Conservation (phyloP, 2,113 vertebrate genomes). For the Dicaeum eximium region DNA sequence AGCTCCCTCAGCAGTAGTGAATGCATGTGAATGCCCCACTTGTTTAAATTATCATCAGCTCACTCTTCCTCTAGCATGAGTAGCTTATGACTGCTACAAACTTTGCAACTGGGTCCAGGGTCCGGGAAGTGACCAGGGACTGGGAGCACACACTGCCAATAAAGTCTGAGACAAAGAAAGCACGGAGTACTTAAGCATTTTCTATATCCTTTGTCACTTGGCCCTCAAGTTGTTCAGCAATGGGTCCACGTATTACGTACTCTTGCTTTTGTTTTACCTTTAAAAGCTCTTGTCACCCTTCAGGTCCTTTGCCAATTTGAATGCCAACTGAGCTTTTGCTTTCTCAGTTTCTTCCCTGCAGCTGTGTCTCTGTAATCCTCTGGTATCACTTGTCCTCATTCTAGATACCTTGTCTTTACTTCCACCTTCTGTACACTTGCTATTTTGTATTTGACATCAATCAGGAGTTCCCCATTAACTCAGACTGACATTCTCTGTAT, state of each 20-base stretch:
- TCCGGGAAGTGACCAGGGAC: not conserved
- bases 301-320: not conserved
- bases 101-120: not conserved
- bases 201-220: not conserved
- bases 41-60: not conserved
- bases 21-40: not conserved
- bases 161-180: not conserved
- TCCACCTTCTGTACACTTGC: not conserved
- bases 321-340: not conserved
- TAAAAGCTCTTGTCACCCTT: not conserved
- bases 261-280: not conserved
- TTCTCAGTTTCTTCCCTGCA: not conserved
- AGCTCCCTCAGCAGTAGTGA: not conserved
- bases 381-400: not conserved
- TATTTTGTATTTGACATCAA: not conserved
- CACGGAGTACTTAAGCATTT: not conserved
- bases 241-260: not conserved
- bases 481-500: not conserved
- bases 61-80: not conserved
- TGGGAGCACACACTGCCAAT: not conserved
- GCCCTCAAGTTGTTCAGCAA: not conserved
- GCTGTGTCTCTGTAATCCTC: not conserved
- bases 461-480: rapidly evolving
- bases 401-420: not conserved
- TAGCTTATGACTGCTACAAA: not conserved